Conservation (phyloP, 2,113 vertebrate species). For the Callipepla squamata region DNA sequence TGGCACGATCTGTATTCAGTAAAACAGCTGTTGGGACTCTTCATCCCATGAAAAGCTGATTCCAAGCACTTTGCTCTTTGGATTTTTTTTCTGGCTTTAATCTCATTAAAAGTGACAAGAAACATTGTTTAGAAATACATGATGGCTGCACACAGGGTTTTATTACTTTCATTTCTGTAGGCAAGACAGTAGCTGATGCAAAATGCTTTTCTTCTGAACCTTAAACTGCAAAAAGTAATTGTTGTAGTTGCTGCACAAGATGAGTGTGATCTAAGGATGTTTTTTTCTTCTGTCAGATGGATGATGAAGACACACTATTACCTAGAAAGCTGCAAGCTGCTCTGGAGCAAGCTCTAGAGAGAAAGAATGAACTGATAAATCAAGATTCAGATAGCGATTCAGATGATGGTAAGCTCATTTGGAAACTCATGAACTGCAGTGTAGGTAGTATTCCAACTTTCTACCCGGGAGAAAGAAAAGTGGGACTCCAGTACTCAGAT, state of each 20-base stretch:
- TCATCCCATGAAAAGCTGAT: background rate
- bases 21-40: background rate
- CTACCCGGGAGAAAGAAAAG: background rate
- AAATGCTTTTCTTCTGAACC: background rate
- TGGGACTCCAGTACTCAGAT: background rate
- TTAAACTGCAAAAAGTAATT: background rate
- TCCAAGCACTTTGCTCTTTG: background rate
- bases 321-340: conserved; percentile 97
- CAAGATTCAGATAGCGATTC: conserved; percentile 99
- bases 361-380: conserved; percentile 94
- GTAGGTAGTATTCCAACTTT: background rate
- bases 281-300: conserved; percentile 83
- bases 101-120: background rate
- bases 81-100: background rate
- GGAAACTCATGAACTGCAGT: background rate
- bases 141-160: background rate
- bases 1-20: background rate
- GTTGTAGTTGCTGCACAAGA: background rate
- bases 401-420: conserved; percentile 88
- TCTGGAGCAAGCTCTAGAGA: conserved; percentile 96
- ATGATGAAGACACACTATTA: conserved; percentile 95
- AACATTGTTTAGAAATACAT: background rate
- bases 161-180: background rate
- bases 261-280: background rate
- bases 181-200: background rate